Conservation (phyloP, 2,888 invertebrate species). For the Corythucha ciliata region DNA sequence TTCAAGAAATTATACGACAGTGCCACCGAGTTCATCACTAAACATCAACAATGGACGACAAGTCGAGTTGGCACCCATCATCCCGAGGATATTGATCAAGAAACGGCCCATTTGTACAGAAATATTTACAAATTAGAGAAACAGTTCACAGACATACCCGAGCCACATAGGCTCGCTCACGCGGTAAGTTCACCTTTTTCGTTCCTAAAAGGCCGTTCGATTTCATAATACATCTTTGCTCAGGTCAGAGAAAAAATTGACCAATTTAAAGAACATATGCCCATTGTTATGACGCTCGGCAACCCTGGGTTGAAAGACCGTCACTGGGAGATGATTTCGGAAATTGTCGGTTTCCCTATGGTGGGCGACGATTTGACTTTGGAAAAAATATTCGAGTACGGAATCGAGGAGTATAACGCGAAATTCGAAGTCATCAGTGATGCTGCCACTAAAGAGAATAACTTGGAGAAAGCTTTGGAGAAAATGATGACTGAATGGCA, state of each 20-base stretch:
- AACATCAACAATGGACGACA: slow-evolving; percentile 76
- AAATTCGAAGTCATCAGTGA: slow-evolving; percentile 89
- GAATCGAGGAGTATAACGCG: slow-evolving; percentile 74
- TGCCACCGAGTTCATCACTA: slow-evolving; percentile 74
- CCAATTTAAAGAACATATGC: slow-evolving; percentile 76
- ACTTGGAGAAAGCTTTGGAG: slow-evolving; percentile 74
- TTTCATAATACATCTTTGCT: slow-evolving; percentile 42
- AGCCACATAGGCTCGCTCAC: slow-evolving; percentile 61
- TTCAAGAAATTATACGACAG: slow-evolving; percentile 82
- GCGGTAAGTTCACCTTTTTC: slow-evolving; percentile 43
- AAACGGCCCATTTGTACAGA: slow-evolving; percentile 60
- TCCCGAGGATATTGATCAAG: slow-evolving; percentile 79
- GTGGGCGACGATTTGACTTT: slow-evolving; percentile 68
- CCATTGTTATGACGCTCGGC: slow-evolving; percentile 84
- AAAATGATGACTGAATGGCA: slow-evolving; percentile 92
- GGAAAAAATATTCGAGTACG: slow-evolving; percentile 75
- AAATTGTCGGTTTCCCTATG: slow-evolving; percentile 88
- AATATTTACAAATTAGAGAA: slow-evolving; percentile 82
- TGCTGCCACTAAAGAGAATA: slow-evolving; percentile 91
- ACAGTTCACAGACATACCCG: slow-evolving; percentile 65
- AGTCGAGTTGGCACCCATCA: slow-evolving; percentile 71
- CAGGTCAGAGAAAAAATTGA: slow-evolving; percentile 69
- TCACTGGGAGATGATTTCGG: slow-evolving; percentile 92
- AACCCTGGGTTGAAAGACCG: slow-evolving; percentile 87
- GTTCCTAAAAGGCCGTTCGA: not conserved